Evolutionary conservation across 2,113 vertebrate species (phyloP).

Genomic region (Gasterosteus aculeatus): DNA sequence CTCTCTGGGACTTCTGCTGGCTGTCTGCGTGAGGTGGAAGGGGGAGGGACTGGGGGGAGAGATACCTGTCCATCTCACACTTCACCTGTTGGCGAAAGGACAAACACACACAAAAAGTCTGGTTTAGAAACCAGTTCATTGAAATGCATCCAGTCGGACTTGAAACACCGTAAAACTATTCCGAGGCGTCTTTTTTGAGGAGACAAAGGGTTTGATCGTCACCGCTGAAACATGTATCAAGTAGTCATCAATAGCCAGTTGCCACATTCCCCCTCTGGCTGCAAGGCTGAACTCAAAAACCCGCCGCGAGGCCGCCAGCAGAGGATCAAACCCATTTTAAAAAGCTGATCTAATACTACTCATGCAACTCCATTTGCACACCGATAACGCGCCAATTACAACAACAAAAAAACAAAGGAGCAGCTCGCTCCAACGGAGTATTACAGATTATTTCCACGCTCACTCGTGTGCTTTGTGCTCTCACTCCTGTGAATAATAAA

Average conservation of each 20-base stretch:
- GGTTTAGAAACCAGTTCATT: slow-evolving; percentile 6
- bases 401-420: not conserved
- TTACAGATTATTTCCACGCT: not conserved
- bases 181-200: slow-evolving; percentile 47
- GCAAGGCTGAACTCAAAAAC: slow-evolving; percentile 85
- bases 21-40: slow-evolving; percentile 44
- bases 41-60: slow-evolving; percentile 86
- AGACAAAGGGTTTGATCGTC: slow-evolving; percentile 81
- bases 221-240: slow-evolving; percentile 91
- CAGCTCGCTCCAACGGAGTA: not conserved
- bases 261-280: slow-evolving; percentile 89
- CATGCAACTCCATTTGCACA: not conserved
- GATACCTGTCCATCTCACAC: slow-evolving; percentile 97
- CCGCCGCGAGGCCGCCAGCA: slow-evolving; percentile 26
- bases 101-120: slow-evolving; percentile 5
- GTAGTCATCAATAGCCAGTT: slow-evolving; percentile 86
- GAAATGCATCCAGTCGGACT: not conserved
- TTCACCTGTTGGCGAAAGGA: slow-evolving; percentile 82
- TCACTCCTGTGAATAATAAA: slow-evolving; percentile 1
- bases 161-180: slow-evolving; percentile 40
- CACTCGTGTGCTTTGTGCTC: not conserved
- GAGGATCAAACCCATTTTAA: slow-evolving; percentile 31
- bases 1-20: slow-evolving; percentile 86
- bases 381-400: not conserved
- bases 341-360: slow-evolving; percentile 21